Conservation (phyloP, 2,113 vertebrate genomes). For the Phalacrocorax pelagicus region DNA sequence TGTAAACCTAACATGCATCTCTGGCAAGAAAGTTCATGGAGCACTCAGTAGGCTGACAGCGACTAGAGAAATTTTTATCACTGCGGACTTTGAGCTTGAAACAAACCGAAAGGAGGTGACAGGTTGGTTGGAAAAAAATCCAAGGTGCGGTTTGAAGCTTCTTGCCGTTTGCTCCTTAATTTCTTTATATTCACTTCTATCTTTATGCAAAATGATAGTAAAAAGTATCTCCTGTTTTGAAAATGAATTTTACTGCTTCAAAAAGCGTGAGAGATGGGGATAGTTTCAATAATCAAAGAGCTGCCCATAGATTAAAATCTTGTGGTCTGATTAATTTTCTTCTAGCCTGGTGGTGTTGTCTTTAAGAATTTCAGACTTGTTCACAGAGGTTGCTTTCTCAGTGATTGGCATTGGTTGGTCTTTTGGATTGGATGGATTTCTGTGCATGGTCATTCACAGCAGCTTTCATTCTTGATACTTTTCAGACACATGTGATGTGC, state of each 20-base stretch:
- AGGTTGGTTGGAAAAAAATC: conserved; percentile 90
- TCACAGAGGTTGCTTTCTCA: background rate
- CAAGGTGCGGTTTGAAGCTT: conserved; percentile 57
- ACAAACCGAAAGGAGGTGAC: conserved; percentile 95
- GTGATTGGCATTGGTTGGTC: background rate
- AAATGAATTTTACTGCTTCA: conserved; percentile 35
- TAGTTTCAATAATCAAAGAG: conserved; percentile 11
- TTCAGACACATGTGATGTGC: conserved; percentile 90
- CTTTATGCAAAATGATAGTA: conserved; percentile 40
- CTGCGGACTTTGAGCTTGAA: conserved; percentile 93
- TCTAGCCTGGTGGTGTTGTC: background rate
- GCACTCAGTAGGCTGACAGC: conserved; percentile 79
- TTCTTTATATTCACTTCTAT: conserved; percentile 53
- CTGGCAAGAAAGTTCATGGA: conserved; percentile 78
- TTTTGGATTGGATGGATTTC: background rate
- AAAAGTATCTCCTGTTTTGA: conserved; percentile 98
- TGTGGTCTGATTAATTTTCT: background rate
- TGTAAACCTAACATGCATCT: conserved; percentile 90
- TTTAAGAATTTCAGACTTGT: background rate
- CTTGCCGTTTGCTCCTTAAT: conserved; percentile 34
- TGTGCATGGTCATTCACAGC: accelerated
- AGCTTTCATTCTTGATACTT: conserved; percentile 38
- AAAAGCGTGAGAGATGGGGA: background rate
- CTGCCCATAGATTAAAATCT: background rate
- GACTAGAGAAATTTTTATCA: conserved; percentile 85